phyloP scores from a whole-genome alignment of 2,888 invertebrate species.

The Augochlorella aurata region DNA sequence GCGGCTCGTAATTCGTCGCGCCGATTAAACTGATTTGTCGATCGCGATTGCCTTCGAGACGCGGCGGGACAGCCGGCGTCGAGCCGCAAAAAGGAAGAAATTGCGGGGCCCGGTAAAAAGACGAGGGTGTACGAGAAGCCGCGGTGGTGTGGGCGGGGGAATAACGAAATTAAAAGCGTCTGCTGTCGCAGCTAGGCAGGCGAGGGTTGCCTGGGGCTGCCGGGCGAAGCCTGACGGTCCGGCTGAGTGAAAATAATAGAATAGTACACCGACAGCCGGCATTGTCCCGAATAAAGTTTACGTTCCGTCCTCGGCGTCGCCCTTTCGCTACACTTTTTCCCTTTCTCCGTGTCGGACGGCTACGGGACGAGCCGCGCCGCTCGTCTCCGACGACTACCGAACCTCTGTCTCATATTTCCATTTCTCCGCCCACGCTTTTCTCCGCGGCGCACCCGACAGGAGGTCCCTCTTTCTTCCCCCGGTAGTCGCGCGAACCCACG shows the following conservation, averaged over 20 bases:
- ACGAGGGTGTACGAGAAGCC: conserved; percentile 23
- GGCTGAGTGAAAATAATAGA: conserved; percentile 78
- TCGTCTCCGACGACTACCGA: conserved; percentile 25
- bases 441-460: not conserved
- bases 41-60: conserved; percentile 51
- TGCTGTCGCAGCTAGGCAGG: conserved; percentile 58
- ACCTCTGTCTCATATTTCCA: conserved; percentile 52
- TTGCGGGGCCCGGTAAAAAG: conserved; percentile 29
- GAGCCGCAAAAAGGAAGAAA: conserved; percentile 43
- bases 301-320: conserved; percentile 68
- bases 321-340: conserved; percentile 45
- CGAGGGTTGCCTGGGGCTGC: conserved; percentile 49
- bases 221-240: conserved; percentile 51
- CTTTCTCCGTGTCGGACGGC: conserved; percentile 24
- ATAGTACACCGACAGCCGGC: conserved; percentile 73
- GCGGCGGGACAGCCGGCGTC: conserved; percentile 20
- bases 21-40: conserved; percentile 52
- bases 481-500: conserved; percentile 19
- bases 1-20: conserved; percentile 30
- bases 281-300: conserved; percentile 79
- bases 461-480: conserved; percentile 2
- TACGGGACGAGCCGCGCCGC: not conserved
- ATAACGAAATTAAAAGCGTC: conserved; percentile 77
- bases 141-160: conserved; percentile 33
- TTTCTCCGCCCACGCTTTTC: conserved; percentile 12